Evolutionary conservation across 2,113 vertebrate genomes (phyloP), one percentile per base, ranked within the genome.

Genomic region (Eurypyga helias): DNA sequence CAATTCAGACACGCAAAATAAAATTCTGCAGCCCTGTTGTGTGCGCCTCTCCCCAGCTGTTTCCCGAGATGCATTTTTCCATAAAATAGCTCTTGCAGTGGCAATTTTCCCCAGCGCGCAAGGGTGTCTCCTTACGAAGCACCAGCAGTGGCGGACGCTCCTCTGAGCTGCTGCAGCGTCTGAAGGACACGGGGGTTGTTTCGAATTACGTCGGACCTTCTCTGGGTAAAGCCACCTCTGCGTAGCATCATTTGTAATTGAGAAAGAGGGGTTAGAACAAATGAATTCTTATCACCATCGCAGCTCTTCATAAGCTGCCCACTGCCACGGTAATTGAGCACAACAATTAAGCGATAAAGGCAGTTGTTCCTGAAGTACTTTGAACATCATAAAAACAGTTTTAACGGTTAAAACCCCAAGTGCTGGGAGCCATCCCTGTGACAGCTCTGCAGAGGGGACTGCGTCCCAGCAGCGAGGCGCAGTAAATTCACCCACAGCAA

Each of bases 341-440:
- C 84, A 92, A 81, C 61, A 95, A 87, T 89, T 72, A 93, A 92
- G 80, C 76, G 52, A 48, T 89, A 75, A 81, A 90, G 75, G 24
- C 67, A 77, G 91, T 93, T 89, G 61, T 93, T 97, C 93, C 83
- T 72, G 66, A 83, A 95, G 73, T 82, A 73, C 79, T 94, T 78
- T 71, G 41, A 93, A 79, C 57, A 36, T 34, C 86, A 69, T 60
- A 75, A 94, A 93, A 84, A 69, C 24, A 71, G 79, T 81, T 85
- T 46, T 65, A 90, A 87, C 71, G 92, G 72, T 91, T 84, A 87
- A 94, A 95, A 67, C 4, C 21, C 36, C 33, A 72, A 82, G 87
- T 38, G 61, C 73, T 87, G 65, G 65, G 75, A 94, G 91, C 57
- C 77, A 65, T 93, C 65, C 60, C 29, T 64, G 62, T 91, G 86